Evolutionary conservation across 2,888 invertebrate genomes (phyloP).

Genomic region (Dorcus parallelipipedus): DNA sequence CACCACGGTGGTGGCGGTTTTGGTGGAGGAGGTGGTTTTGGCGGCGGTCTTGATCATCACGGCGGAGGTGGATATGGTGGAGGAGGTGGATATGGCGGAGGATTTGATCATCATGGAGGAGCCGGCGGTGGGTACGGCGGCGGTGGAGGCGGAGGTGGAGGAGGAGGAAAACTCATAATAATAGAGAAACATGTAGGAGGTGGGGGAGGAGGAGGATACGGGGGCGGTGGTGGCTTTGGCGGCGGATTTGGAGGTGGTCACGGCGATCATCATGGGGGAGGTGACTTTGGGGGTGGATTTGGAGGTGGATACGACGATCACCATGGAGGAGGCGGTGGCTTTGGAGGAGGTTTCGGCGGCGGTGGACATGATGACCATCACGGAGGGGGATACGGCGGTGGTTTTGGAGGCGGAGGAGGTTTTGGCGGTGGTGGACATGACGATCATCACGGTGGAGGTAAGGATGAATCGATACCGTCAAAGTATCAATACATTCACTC

Average conservation of each 20-base stretch:
- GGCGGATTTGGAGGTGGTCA: constrained; percentile 15
- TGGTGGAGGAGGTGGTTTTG: constrained; percentile 1
- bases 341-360: constrained; percentile 11
- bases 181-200: no score
- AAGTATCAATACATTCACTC: no score
- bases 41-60: constrained; percentile 9
- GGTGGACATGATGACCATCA: constrained; percentile 6
- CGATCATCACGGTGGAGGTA: constrained; percentile 13
- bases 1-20: constrained; percentile 11
- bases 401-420: constrained; percentile 14
- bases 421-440: constrained; percentile 32
- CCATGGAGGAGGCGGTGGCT: constrained; percentile 2
- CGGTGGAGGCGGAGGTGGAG: constrained; percentile 5
- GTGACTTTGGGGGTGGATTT: constrained; percentile 13
- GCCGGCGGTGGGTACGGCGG: constrained; percentile 17
- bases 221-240: constrained; percentile 13
- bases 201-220: no score
- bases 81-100: constrained; percentile 33
- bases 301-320: constrained; percentile 5
- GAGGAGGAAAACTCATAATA: neutral
- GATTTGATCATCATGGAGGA: constrained; percentile 24
- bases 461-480: neutral
- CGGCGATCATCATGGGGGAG: constrained; percentile 14
- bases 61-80: constrained; percentile 5
- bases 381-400: constrained; percentile 10